phyloP scores from a whole-genome alignment of 2,797 vertebrate species.

The Spheniscus humboldti region DNA sequence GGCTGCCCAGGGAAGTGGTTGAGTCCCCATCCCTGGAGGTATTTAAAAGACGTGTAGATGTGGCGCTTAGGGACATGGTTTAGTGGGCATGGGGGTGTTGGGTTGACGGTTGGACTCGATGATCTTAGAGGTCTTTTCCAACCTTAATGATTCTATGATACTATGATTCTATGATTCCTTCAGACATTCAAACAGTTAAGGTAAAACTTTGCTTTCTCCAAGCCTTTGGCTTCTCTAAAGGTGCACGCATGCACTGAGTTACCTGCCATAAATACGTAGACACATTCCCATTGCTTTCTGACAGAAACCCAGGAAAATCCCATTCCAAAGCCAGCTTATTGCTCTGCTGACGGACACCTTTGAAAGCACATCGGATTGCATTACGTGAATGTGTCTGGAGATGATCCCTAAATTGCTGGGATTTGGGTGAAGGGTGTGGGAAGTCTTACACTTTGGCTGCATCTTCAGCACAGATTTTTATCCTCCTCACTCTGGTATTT shows the following conservation, averaged over 20 bases:
- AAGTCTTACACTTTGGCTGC: neutral
- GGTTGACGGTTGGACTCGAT: too few species aligned
- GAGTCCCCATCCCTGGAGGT: too few species aligned
- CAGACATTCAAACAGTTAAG: neutral
- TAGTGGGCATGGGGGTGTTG: too few species aligned
- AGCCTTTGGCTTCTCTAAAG: neutral
- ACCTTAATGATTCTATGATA: too few species aligned
- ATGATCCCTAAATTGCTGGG: neutral
- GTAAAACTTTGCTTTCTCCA: neutral
- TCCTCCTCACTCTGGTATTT: neutral
- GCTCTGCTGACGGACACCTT: neutral
- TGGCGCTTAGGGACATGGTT: too few species aligned
- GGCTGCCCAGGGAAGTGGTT: too few species aligned
- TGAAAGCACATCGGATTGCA: accelerated
- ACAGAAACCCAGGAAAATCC: neutral
- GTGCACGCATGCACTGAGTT: neutral
- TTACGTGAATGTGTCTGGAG: neutral
- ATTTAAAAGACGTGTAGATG: too few species aligned
- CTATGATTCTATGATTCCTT: neutral
- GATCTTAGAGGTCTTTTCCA: too few species aligned
- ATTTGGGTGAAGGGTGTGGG: neutral
- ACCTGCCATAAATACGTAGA: neutral
- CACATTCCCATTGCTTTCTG: neutral
- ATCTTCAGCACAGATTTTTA: neutral
- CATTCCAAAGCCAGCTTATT: neutral